Conservation (phyloP, 2,113 vertebrate genomes). For the Emydura subglobosa region DNA sequence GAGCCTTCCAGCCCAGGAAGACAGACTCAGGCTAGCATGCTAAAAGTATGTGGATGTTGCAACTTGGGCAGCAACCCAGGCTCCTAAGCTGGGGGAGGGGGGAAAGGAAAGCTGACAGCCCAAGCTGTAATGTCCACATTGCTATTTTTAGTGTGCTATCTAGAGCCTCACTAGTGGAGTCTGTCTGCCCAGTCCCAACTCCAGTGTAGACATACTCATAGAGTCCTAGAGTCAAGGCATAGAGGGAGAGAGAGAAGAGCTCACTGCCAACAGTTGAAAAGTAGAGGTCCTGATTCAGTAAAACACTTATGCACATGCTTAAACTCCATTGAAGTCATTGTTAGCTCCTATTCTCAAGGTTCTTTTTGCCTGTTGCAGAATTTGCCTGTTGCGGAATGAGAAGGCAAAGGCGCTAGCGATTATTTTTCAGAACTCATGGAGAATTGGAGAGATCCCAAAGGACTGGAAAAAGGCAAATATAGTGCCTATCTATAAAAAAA, state of each 20-base stretch:
- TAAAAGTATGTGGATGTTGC: background rate
- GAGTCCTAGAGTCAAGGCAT: background rate
- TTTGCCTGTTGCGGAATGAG: background rate
- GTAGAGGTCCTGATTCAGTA: background rate
- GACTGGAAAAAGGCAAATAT: background rate
- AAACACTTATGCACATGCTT: background rate
- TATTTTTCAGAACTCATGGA: background rate
- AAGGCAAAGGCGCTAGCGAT: background rate
- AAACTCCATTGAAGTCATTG: background rate
- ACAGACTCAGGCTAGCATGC: background rate
- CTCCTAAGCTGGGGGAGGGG: background rate
- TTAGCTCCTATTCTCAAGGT: background rate
- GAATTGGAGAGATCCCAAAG: background rate
- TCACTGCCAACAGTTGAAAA: background rate
- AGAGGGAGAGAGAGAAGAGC: background rate
- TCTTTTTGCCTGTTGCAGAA: background rate
- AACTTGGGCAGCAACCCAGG: background rate
- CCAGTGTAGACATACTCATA: background rate
- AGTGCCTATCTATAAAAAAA: background rate
- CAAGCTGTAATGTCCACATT: background rate
- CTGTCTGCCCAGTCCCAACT: no score
- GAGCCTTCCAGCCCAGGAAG: background rate
- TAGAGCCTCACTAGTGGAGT: background rate
- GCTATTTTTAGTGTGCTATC: background rate
- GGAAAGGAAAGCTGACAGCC: background rate